Conservation (phyloP, 2,888 invertebrate genomes). For the Drosophila paranaensis region DNA sequence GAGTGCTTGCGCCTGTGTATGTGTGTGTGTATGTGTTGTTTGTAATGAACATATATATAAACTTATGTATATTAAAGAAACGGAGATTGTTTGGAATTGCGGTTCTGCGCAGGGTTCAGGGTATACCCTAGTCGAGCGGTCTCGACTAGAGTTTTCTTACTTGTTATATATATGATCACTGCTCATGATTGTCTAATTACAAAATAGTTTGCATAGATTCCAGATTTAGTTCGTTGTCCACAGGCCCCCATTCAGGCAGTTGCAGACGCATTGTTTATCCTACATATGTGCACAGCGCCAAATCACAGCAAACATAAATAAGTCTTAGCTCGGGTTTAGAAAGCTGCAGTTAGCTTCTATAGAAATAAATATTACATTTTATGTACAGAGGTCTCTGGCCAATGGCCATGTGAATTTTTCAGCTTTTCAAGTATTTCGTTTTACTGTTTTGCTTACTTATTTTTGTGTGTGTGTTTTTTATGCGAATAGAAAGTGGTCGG, state of each 20-base stretch:
- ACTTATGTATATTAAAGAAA: no score
- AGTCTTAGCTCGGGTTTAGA: neutral
- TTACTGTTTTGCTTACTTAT: constrained; percentile 19
- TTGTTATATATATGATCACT: no score
- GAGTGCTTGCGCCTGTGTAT: no score
- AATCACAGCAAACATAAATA: neutral
- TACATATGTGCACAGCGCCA: neutral
- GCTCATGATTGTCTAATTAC: neutral
- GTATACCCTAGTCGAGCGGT: no score
- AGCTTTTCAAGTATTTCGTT: constrained; percentile 3
- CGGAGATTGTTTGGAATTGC: no score
- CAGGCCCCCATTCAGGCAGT: neutral
- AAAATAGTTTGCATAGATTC: neutral
- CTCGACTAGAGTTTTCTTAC: no score
- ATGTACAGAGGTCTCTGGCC: constrained; percentile 7
- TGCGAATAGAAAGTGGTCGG: constrained; percentile 49
- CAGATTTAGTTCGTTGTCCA: neutral
- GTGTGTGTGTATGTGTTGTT: no score
- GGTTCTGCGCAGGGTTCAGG: no score
- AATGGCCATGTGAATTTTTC: constrained; percentile 1
- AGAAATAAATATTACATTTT: constrained; percentile 13
- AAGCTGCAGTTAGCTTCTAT: constrained; percentile 10
- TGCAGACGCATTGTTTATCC: neutral
- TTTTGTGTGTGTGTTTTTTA: neutral
- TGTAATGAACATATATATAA: no score